Evolutionary conservation across 2,888 invertebrate species (phyloP), one percentile per base, ranked within the genome.

Genomic region (Mythimna ferrago): DNA sequence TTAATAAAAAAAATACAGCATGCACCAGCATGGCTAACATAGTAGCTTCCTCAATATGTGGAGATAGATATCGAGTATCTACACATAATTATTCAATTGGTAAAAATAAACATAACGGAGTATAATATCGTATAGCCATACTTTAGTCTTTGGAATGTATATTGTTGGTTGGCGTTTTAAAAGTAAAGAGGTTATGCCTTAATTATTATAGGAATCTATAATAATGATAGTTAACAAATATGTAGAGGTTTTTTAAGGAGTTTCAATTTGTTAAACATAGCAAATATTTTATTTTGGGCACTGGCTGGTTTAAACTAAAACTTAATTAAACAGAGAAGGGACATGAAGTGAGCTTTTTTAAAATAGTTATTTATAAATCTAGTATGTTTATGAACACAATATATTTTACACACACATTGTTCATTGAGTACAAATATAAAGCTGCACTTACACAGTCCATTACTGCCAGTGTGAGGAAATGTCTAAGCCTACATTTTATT

Each of bases 121-220:
- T 57, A 54, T 38, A 21, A 54, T 38, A 21, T 54, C 73, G 73
- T 58, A 26, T 26, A 68, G 67, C 82, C 82, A 73, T 62, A 74
- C 65, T 70, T 70, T 57, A 74, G 68, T 81, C 80, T 81, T 81
- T 81, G 80, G 80, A 81, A 81, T 81, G 80, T 81, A 80, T n/a
- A 77, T 71, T 64, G 54, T 56, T 63, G 56, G 11, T 81, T 53
- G 71, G 6, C 38, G 41, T 61, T 54, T 66, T 51, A 70, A 76
- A 77, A 64, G 21, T 54, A 51, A 78, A 64, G 48, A 16, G 16
- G 32, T 63, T 63, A 21, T 64, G 63, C 41, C 44, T n/a, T 41
- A 65, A 35, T 48, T 53, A 56, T 48, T 53, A 53, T 9, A 57
- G 41, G 2, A 60, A 21, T 44, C 19, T 19, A 38, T 51, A 19